Base-by-base conservation (phyloP, 37 sponge, comb jelly and placozoan species). In the Dysidea cf. avara region DNA sequence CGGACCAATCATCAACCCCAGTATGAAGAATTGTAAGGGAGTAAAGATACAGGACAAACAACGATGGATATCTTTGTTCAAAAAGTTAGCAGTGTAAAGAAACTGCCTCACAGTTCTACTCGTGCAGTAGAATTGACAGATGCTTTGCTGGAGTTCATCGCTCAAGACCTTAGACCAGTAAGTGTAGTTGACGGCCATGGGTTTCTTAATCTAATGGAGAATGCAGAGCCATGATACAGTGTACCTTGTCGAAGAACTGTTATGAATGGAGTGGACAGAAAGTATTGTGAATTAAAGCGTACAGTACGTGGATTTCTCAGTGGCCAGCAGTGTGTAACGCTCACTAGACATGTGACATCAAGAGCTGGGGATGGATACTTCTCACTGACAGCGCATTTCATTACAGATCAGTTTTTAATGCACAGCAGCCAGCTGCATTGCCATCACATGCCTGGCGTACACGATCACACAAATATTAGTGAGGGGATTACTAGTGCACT, bases 281-380 rank as follows among this genome's bases (percentile, higher is more conserved):
- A 49, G 52, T 49, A 49, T 16, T 18, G 52, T 18, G 52, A 18
- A 49, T 49, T 49, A 16, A 49, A 49, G 52, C 52, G 52, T 49
- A 49, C 52, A 49, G 52, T 49, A 16, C 52, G 52, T 49, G 52
- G 52, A 49, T 13, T 16, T 18, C 13, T 49, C 13, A 16, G 52
- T 49, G 16, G 9, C 11, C 7, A 7, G 36, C 36, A 24, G 11
- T 20, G 6, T 29, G 36, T 64, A 6, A 7, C 65, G 16, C 36
- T 64, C 7, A 64, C 65, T 16, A 64, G 20, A n/a, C 40, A 64
- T 64, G 37, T 64, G 65, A 64, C 65, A 7, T 64, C 65, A 33
- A 38, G 65, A 24, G 65, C 65, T 29, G 65, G 65, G 16, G 65
- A 64, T 29, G 65, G 34, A 7, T 64, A 30, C 24, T 24, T 64